These are phyloP conservation scores for Coregonus suidteri DNA, from an alignment of 2,797 vertebrate species.

Conservation along the genomic window DNA sequence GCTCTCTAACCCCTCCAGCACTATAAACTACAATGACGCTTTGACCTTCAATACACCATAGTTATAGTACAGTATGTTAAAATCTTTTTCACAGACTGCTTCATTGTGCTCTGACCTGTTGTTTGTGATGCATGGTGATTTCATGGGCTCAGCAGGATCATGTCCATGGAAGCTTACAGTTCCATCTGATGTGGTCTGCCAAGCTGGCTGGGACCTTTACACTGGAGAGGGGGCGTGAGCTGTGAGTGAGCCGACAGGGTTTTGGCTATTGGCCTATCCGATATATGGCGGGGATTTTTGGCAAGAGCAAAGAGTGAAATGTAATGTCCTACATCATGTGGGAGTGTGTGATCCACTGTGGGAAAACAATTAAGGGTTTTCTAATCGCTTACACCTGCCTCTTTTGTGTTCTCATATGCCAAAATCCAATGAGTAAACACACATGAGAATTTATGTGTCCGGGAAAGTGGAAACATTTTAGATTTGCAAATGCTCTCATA, in stretches of 20 bases:
- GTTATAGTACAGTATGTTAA: slow-evolving; percentile 6
- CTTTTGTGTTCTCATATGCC: slow-evolving; percentile 42
- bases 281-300: slow-evolving; percentile 58
- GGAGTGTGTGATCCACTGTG: slow-evolving; percentile 59
- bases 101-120: slow-evolving; percentile 55
- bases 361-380: slow-evolving; percentile 50
- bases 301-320: slow-evolving; percentile 42
- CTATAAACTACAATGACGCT: slow-evolving; percentile 28
- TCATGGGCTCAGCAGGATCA: slow-evolving; percentile 52
- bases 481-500: slow-evolving; percentile 63
- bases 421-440: slow-evolving; percentile 52
- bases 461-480: slow-evolving; percentile 29
- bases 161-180: slow-evolving; percentile 33
- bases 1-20: slow-evolving; percentile 28
- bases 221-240: slow-evolving; percentile 45
- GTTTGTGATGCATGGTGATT: slow-evolving; percentile 64
- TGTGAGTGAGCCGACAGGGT: slow-evolving; percentile 48
- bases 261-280: slow-evolving; percentile 57
- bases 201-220: slow-evolving; percentile 39
- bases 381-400: slow-evolving; percentile 55
- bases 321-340: slow-evolving; percentile 32
- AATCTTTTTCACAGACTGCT: slow-evolving; percentile 18
- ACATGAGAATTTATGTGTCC: slow-evolving; percentile 52
- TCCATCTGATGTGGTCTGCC: slow-evolving; percentile 60
- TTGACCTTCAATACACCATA: slow-evolving; percentile 34